These are phyloP conservation scores for Podarcis lilfordi DNA, from an alignment of 2,797 vertebrate genomes.

Conservation along the genomic window DNA sequence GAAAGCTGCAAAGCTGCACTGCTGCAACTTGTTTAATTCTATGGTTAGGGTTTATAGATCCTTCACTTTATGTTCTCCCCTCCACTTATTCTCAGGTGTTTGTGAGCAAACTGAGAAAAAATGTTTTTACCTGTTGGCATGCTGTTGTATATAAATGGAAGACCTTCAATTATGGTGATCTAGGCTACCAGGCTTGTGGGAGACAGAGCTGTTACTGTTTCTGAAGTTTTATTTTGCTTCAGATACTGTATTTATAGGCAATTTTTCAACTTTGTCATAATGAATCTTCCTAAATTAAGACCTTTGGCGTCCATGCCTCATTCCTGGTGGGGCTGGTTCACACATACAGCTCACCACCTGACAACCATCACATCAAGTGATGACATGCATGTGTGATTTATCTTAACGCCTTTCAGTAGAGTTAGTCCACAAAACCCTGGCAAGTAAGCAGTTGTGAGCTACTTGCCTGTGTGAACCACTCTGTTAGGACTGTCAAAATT, in stretches of 20 bases:
- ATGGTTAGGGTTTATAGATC: neutral
- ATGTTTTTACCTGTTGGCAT: neutral
- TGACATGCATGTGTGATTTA: no score
- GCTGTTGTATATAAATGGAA: neutral
- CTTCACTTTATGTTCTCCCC: conserved; percentile 2
- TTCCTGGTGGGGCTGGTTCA: neutral
- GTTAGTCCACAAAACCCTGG: neutral
- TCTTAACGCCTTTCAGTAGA: neutral
- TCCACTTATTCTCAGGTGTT: conserved; percentile 4
- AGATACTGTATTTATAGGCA: neutral
- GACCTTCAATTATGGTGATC: neutral
- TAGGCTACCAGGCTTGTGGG: neutral
- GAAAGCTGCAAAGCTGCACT: conserved; percentile 13
- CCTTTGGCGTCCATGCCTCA: neutral
- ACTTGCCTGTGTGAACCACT: neutral
- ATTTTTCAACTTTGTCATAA: neutral
- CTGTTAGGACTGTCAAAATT: neutral
- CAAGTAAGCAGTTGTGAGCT: neutral
- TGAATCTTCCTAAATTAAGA: neutral
- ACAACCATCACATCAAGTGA: neutral
- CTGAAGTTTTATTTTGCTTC: neutral
- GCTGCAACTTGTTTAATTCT: conserved; percentile 17
- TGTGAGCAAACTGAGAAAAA: conserved; percentile 2
- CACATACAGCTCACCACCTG: no score
- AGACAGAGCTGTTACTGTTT: no score